Conservation (phyloP, 2,113 vertebrate species). For the Casuarius casuarius region DNA sequence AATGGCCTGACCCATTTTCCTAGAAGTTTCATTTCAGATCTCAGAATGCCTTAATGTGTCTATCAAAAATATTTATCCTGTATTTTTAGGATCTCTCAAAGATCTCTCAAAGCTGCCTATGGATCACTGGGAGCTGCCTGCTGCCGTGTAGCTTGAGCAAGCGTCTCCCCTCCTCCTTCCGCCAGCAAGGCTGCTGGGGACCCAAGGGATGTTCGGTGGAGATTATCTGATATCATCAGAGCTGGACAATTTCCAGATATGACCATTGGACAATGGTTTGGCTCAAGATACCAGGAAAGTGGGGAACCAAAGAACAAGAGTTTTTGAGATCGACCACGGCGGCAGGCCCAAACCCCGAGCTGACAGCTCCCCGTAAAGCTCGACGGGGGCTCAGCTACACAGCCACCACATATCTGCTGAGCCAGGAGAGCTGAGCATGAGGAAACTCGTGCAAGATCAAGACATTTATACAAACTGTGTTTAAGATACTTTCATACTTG, state of each 20-base stretch:
- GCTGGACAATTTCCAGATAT: background rate
- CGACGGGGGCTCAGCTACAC: background rate
- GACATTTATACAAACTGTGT: background rate
- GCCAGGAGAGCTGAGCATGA: background rate
- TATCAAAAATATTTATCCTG: background rate
- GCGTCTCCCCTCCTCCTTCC: background rate
- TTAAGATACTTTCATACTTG: background rate
- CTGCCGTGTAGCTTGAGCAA: background rate
- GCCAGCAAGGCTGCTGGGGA: rapidly evolving
- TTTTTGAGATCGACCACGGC: background rate
- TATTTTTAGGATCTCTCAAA: background rate
- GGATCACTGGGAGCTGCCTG: background rate
- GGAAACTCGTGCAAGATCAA: background rate
- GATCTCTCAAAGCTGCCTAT: background rate
- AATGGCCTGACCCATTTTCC: background rate
- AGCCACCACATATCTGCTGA: background rate
- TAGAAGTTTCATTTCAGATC: background rate
- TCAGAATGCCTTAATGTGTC: background rate
- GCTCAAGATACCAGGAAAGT: background rate
- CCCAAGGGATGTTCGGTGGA: background rate
- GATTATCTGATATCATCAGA: background rate
- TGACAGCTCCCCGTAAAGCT: background rate
- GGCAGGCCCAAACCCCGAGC: background rate
- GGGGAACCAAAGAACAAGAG: background rate
- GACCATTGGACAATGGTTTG: background rate